Conservation (phyloP, 2,797 vertebrate genomes). For the Botia kubotai region DNA sequence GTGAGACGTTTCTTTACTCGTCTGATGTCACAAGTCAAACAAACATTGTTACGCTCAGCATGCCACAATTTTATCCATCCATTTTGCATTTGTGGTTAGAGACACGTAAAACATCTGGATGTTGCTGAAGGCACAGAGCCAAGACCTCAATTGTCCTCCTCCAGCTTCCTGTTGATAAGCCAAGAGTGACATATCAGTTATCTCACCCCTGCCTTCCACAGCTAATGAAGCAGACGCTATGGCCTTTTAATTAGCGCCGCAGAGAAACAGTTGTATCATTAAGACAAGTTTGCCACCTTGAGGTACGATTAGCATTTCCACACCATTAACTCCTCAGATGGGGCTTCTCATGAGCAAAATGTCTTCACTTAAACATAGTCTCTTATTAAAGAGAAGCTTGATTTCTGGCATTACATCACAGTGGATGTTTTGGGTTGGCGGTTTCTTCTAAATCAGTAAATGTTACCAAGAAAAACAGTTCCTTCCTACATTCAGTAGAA, state of each 20-base stretch:
- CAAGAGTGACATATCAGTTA: conserved; percentile 48
- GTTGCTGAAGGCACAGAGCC: neutral
- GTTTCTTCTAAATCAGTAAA: too few species aligned
- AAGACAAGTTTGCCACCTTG: conserved; percentile 59
- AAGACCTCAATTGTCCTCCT: conserved; percentile 29
- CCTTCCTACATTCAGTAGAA: neutral
- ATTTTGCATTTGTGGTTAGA: neutral
- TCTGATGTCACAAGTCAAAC: neutral
- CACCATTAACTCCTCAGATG: conserved; percentile 56
- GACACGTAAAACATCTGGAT: neutral
- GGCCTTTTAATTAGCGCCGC: conserved; percentile 52
- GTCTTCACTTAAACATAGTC: conserved; percentile 44
- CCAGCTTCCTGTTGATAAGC: conserved; percentile 32
- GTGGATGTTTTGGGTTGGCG: neutral
- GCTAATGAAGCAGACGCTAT: conserved; percentile 36
- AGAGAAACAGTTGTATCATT: conserved; percentile 38
- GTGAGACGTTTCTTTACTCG: too few species aligned
- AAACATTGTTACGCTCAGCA: neutral
- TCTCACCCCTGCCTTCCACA: conserved; percentile 39
- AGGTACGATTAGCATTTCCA: conserved; percentile 58
- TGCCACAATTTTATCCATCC: neutral
- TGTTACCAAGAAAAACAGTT: neutral
- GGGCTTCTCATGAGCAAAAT: conserved; percentile 48
- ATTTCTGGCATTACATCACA: conserved; percentile 1
- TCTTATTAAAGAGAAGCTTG: conserved; percentile 20